Base-by-base conservation (phyloP, 2,113 vertebrate genomes). In the Dinomys branickii region DNA sequence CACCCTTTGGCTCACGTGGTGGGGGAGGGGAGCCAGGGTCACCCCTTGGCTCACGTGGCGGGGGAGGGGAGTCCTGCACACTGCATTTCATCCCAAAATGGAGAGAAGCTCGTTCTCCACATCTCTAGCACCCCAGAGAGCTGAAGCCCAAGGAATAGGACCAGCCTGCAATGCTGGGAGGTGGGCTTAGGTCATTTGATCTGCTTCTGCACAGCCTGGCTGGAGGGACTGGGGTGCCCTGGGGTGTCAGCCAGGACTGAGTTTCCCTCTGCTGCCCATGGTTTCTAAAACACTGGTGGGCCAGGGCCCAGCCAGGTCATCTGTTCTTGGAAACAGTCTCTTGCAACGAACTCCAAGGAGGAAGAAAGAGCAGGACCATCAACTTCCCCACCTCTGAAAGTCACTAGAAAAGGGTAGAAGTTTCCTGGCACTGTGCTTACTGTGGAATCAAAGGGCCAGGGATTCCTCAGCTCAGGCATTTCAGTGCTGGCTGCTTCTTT, bases 41-140 rank as follows among this genome's bases (percentile, higher is more conserved):
- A 35, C 41, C 88, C 93, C 77, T 41, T 30, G 87, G 50, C 58
- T 56, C 3, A 13, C 0, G 17, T 6, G 24, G 20, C 1, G 1
- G 2, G 61, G 59, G 11, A 0, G 30, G 19, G 33, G 2, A 19
- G 22, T n/a, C 47, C 67, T n/a, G 2, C 1, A 0, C 0, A 7
- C 67, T 56, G 19, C 24, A 13, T 41, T 52, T 82, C 59, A 26
- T 41, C 78, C 73, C 78, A 65, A 91, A 93, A 47, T 67, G 20
- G 93, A 38, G 47, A 16, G 13, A 13, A 65, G 3, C 9, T 56
- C 9, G 4, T 26, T 38, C 65, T 80, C 44, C 61, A 65, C 58
- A 19, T 22, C 50, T 82, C 41, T 41, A 38, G 35, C 28, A 26
- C 6, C 7, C 4, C 33, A 50, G 54, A 30, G 33, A 85, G 54